A percentile compares a stretch with the other conserved stretches of the same genome.
Conservation (phyloP, 2,113 vertebrate genomes). For the Hymenochirus boettgeri region DNA sequence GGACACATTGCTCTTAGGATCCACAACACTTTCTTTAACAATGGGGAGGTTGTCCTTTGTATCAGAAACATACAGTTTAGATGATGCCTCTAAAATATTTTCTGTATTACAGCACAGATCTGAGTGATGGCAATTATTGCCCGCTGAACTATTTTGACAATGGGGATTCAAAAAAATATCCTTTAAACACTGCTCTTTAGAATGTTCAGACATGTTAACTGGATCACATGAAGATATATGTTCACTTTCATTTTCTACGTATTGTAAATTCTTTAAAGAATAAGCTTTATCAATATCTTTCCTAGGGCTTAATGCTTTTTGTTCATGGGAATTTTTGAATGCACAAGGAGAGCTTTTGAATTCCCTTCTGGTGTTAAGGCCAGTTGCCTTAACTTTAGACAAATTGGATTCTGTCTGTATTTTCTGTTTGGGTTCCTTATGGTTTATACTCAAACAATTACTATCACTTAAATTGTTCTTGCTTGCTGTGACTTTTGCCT, state of each 20-base stretch:
- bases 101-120: conserved; percentile 16
- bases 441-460: conserved; percentile 50
- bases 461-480: conserved; percentile 56
- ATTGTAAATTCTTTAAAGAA: not conserved
- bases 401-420: conserved; percentile 43
- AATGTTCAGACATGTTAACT: not conserved
- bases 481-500: conserved; percentile 54
- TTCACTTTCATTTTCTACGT: conserved; percentile 4
- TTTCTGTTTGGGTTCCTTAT: conserved; percentile 62
- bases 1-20: not conserved
- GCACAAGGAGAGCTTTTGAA: conserved; percentile 52
- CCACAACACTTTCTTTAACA: conserved; percentile 2
- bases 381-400: conserved; percentile 55
- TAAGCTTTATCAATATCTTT: not conserved
- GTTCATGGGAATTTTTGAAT: not conserved
- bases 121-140: conserved; percentile 23
- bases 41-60: conserved; percentile 8
- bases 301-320: not conserved
- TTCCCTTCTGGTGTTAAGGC: conserved; percentile 50
- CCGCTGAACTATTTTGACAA: conserved; percentile 24
- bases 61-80: conserved; percentile 11
- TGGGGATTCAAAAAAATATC: not conserved
- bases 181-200: not conserved
- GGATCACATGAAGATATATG: not conserved
- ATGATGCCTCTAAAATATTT: conserved; percentile 14